These are phyloP conservation scores for Falco cherrug DNA, from an alignment of 2,797 vertebrate genomes.

Conservation along the genomic window DNA sequence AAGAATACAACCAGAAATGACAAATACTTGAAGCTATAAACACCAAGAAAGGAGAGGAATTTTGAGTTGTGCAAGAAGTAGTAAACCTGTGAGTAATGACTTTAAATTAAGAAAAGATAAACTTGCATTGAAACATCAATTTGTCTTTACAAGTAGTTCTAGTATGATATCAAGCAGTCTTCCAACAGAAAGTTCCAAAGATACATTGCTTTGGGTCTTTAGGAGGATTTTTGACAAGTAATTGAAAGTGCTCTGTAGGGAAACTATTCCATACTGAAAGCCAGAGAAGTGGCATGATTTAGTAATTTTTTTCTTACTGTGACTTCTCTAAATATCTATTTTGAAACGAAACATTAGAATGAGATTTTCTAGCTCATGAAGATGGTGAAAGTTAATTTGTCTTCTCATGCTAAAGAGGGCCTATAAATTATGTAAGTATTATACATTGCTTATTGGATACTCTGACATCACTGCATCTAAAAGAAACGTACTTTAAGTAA, in stretches of 20 bases:
- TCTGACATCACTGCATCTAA: not conserved
- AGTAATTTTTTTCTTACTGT: not conserved
- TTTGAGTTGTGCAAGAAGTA: slow-evolving; percentile 39
- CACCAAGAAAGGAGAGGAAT: slow-evolving; percentile 56
- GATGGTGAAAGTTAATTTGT: not conserved
- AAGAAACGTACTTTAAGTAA: not conserved
- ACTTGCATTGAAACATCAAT: slow-evolving; percentile 31
- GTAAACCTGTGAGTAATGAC: slow-evolving; percentile 34
- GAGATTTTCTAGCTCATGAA: not conserved
- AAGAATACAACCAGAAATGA: slow-evolving; percentile 19
- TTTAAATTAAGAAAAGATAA: slow-evolving; percentile 50
- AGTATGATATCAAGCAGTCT: not conserved
- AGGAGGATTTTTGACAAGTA: slow-evolving; percentile 27
- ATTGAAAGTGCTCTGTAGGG: not conserved
- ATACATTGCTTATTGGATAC: not conserved
- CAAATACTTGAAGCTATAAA: slow-evolving; percentile 41
- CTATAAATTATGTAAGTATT: not conserved
- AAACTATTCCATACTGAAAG: slow-evolving; percentile 19
- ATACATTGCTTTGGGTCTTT: slow-evolving; percentile 8
- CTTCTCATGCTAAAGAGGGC: not conserved
- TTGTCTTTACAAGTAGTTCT: slow-evolving; percentile 51
- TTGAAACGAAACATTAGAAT: slow-evolving; percentile 10
- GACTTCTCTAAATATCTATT: slow-evolving; percentile 2
- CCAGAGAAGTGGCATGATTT: slow-evolving; percentile 28
- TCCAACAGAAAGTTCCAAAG: slow-evolving; percentile 35